These are phyloP conservation scores for Apotomis turbidana DNA, from an alignment of 2,888 invertebrate species.

Conservation along the genomic window DNA sequence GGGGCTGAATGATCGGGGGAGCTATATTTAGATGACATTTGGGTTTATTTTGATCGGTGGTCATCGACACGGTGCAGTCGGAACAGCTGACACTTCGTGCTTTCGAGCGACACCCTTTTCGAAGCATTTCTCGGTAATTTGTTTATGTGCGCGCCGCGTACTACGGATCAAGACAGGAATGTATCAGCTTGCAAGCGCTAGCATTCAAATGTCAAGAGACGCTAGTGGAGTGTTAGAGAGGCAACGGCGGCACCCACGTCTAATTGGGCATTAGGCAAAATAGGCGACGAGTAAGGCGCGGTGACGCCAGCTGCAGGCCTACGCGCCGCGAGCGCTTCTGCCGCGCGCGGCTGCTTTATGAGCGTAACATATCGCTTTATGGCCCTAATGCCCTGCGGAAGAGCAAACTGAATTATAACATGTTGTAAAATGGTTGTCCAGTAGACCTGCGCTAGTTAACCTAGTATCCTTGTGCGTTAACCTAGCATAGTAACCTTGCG, in stretches of 20 bases:
- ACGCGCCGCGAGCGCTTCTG: slow-evolving; percentile 15
- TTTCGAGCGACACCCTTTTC: neutral
- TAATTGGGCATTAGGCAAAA: neutral
- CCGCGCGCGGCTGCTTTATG: neutral
- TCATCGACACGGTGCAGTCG: slow-evolving; percentile 22
- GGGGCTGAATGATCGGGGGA: slow-evolving; percentile 39
- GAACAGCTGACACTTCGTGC: slow-evolving; percentile 34
- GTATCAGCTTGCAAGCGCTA: neutral
- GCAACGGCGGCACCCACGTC: slow-evolving; percentile 24
- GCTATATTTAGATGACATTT: slow-evolving; percentile 57
- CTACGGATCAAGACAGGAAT: neutral
- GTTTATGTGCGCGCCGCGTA: neutral
- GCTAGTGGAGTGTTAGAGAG: neutral
- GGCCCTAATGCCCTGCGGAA: neutral
- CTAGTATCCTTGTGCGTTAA: no score
- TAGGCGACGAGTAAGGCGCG: slow-evolving; percentile 15
- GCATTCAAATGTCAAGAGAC: neutral
- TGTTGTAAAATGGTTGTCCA: slow-evolving; percentile 6
- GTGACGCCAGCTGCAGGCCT: slow-evolving; percentile 28
- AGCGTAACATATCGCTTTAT: slow-evolving; percentile 6
- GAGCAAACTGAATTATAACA: slow-evolving; percentile 3
- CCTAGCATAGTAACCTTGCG: no score
- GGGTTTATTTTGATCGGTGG: slow-evolving; percentile 49
- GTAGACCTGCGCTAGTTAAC: slow-evolving; percentile 11
- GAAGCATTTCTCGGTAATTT: slow-evolving; percentile 1